Base-by-base conservation (phyloP, 2,888 invertebrate species). In the Caenorhabditis becei region DNA sequence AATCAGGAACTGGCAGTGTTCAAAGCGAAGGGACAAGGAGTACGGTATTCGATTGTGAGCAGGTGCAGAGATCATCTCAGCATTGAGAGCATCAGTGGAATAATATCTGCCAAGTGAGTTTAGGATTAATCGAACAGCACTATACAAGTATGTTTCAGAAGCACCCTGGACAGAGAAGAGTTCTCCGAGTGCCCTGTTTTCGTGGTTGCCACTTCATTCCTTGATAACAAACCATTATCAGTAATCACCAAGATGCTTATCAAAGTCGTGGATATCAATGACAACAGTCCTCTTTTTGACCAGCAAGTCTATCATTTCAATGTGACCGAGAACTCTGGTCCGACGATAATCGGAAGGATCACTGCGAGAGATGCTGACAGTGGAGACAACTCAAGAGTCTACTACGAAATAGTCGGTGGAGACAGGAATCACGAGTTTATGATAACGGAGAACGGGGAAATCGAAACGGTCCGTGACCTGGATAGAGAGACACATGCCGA, bases 231-330 rank as follows among this genome's bases (percentile, higher is more conserved):
- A 14, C 80, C 86, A 0, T 66, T 80, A 3, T 69, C 82, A 24
- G 53, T 70, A 1, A 74, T 85, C 53, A 72, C 77, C n/a, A 71
- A 72, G 20, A 24, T 86, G 0, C 35, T 69, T 1, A 66, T 88
- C n/a, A 58, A 67, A 23, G 70, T 88, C 0, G 66, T 80, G 8
- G 97, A 98, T 92, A 94, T 96, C 61, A 98, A 98, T 92, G 97
- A 98, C 93, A 97, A 97, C 92, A 94, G 94, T 81, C 98, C 97
- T 0, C 95, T 95, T 91, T 98, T 97, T 95, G 58, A 65, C 5
- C 44, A 67, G 14, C 53, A 59, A 44, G 20, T 75, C 16, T 82
- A 82, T 20, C 51, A 51, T 18, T 74, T 82, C 81, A 86, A 87
- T 16, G 51, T 86, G n/a, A 58, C 54, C 18, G 80, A 86, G 75